phyloP scores from a whole-genome alignment of 2,113 vertebrate genomes.

The Platichthys stellatus region DNA sequence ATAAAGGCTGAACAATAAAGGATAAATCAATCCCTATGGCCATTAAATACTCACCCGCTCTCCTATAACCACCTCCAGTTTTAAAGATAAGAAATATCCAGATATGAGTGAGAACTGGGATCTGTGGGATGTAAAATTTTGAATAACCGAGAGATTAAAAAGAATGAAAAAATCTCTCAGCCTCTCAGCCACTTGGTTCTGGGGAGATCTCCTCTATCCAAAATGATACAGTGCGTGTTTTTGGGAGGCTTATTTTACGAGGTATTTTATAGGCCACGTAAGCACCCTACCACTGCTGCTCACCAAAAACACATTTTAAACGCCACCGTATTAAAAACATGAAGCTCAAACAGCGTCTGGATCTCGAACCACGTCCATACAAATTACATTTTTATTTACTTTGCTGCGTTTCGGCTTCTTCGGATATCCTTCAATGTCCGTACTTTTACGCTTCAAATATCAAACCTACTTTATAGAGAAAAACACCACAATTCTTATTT shows the following conservation, averaged over 20 bases:
- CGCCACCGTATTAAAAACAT: conserved; percentile 38
- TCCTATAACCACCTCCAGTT: conserved; percentile 92
- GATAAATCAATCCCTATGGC: conserved; percentile 97
- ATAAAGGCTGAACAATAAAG: conserved; percentile 95
- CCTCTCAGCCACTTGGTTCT: conserved; percentile 14
- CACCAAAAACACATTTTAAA: conserved; percentile 64
- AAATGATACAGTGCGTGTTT: conserved; percentile 63
- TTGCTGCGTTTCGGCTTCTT: not conserved
- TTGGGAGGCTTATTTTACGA: conserved; percentile 74
- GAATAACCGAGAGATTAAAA: conserved; percentile 5
- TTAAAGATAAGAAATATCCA: conserved; percentile 86
- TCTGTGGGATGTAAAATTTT: conserved; percentile 32
- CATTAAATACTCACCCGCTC: conserved; percentile 95
- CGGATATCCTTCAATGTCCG: not conserved
- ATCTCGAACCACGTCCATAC: conserved; percentile 14
- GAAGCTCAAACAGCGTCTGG: not conserved
- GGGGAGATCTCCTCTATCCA: conserved; percentile 34
- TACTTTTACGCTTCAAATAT: not conserved
- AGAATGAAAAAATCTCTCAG: not conserved
- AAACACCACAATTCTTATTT: not conserved
- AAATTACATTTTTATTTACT: not conserved
- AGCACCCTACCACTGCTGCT: conserved; percentile 63
- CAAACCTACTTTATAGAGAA: not conserved
- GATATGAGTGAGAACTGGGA: conserved; percentile 63
- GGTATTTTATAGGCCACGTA: conserved; percentile 77